A percentile compares a stretch with the other conserved stretches of the same genome.
Conservation (phyloP, 2,113 vertebrate genomes). For the Gallinago media region DNA sequence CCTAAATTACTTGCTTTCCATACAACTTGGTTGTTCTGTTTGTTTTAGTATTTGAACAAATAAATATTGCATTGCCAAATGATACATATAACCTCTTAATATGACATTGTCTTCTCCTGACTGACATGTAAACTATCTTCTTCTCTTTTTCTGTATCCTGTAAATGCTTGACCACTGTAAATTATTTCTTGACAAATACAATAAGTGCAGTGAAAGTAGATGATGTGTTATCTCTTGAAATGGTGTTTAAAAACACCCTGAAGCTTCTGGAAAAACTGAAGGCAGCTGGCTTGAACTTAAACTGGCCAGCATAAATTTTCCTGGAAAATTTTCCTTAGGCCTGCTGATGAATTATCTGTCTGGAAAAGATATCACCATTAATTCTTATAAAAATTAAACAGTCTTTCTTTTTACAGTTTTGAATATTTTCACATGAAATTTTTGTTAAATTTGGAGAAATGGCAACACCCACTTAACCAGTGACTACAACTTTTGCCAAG, state of each 20-base stretch:
- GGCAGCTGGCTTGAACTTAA: constrained; percentile 4
- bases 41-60: neutral
- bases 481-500: neutral
- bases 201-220: neutral
- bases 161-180: neutral
- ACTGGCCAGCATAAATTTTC: neutral
- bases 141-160: neutral
- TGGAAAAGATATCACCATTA: neutral
- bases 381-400: neutral
- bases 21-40: neutral
- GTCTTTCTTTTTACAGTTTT: neutral
- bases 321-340: neutral
- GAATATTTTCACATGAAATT: neutral
- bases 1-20: neutral
- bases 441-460: neutral
- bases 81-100: neutral
- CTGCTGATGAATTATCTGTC: neutral
- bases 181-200: neutral
- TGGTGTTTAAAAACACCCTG: neutral
- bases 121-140: neutral
- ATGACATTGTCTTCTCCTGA: neutral
- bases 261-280: neutral
- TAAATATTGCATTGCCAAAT: neutral
- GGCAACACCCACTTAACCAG: neutral
- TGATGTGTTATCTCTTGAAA: neutral